Evolutionary conservation across 2,113 vertebrate species (phyloP).

Genomic region (Phodopus roborovskii): DNA sequence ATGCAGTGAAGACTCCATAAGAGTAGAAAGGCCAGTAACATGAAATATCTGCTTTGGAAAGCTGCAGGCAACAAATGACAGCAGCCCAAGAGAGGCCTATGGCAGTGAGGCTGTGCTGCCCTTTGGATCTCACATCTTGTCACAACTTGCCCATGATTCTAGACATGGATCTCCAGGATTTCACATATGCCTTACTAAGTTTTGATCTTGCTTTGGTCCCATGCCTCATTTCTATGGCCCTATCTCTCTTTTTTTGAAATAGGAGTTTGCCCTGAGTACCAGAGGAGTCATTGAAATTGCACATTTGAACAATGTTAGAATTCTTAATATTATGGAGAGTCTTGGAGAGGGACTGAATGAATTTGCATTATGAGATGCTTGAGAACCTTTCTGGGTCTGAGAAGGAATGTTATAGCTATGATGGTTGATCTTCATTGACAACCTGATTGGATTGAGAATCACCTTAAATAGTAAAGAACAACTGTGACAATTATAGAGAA

Average conservation of each 20-base stretch:
- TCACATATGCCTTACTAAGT: neutral
- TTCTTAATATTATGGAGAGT: neutral
- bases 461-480: neutral
- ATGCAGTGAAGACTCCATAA: neutral
- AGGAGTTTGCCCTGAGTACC: neutral
- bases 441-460: neutral
- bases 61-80: neutral
- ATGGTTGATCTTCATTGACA: neutral
- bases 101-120: neutral
- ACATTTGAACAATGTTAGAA: neutral
- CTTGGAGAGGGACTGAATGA: neutral
- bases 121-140: neutral
- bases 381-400: neutral
- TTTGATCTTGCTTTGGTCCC: neutral
- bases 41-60: neutral
- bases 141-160: neutral
- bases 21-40: neutral
- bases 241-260: neutral
- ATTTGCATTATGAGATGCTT: neutral
- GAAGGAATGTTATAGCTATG: neutral
- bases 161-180: neutral
- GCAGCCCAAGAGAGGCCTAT: neutral
- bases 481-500: neutral
- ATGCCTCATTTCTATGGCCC: neutral
- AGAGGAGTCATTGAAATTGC: neutral